Evolutionary conservation across 1,140 invertebrate genomes (phyloP), one percentile per base, ranked within the genome.

Genomic region (Oedothorax gibbosus): DNA sequence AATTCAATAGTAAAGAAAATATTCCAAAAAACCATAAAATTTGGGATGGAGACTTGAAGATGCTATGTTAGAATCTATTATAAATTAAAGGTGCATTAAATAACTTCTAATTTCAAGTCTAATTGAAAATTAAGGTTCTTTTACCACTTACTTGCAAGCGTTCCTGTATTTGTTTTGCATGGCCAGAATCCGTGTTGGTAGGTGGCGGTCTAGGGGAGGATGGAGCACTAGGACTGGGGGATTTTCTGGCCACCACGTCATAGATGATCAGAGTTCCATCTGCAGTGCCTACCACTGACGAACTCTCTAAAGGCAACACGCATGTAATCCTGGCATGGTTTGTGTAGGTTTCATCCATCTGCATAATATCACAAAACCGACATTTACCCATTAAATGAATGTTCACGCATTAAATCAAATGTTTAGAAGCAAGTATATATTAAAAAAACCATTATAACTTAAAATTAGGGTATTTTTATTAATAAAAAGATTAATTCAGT

Each of bases 261-360:
- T 86, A 86, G 21, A 85, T 54, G 79, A 91, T 89, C 7, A 92
- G 87, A 85, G 91, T 91, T n/a, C 92, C 92, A 85, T 92, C 91
- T 7, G 90, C 91, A 15, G 92, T 92, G 10, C 92, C 92, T 9
- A 92, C 89, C 90, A 91, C 91, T 21, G 92, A 87, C 5, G 88
- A 88, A 60, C 89, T 88, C 12, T 90, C 90, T 80, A 90, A 86
- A 51, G 90, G 90, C 14, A 92, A 86, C 11, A 91, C 88, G 51
- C 90, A 89, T 21, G 90, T 91, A 18, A 92, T 89, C 65, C 91
- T 87, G 0, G 89, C 89, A 78, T 87, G 85, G 82, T 90, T 82
- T 1, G 72, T 90, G 77, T 90, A 90, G 49, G 90, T 89, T 62
- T 89, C 89, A 60, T 90, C 90, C 83, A 90, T 76, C 86, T 86